Base-by-base conservation (phyloP, 1,140 invertebrate genomes). In the Drosophila virilis region DNA sequence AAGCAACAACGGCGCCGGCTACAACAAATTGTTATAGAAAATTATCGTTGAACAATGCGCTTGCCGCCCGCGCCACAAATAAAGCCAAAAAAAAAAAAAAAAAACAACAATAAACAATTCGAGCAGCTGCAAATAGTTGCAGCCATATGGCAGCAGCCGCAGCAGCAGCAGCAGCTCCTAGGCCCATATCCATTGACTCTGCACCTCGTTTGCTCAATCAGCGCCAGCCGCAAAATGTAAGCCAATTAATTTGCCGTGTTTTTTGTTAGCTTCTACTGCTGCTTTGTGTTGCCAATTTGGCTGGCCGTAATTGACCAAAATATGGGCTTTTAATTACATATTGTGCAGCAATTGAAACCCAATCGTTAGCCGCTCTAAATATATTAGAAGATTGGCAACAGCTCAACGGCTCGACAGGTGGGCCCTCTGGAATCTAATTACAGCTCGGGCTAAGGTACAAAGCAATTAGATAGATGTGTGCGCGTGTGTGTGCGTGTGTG, bases 321-420 rank as follows among this genome's bases (percentile, higher is more conserved):
- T 89, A 89, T 89, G 84, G 77, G 32, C 77, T 84, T 89, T 89
- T 89, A 89, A 89, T 89, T 89, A 75, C 74, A 54, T 68, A 77
- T 71, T 81, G 74, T 80, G 79, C 76, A 61, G 69, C 70, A 80
- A 85, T 85, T 80, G 84, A 76, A 72, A 50, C 58, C 17, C 76
- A 61, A 74, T 74, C 52, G 67, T 38, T 46, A 32, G 51, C 51
- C 45, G 64, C 60, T 57, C 46, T 57, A 77, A 79, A 74, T 62
- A 83, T 67, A 89, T 88, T 83, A 83, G 66, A 88, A 74, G 69
- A 42, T 12, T 64, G 67, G 40, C 77, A 54, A 54, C 64, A 55
- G 15, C 32, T 9, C 10, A 51, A 28, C 7, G 35, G 12, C 43
- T 48, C 51, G 42, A 48, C 66, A 74, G 51, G 66, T 74, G 59